These are phyloP conservation scores for Aplodontia rufa DNA, from an alignment of 2,113 vertebrate species.

Conservation along the genomic window DNA sequence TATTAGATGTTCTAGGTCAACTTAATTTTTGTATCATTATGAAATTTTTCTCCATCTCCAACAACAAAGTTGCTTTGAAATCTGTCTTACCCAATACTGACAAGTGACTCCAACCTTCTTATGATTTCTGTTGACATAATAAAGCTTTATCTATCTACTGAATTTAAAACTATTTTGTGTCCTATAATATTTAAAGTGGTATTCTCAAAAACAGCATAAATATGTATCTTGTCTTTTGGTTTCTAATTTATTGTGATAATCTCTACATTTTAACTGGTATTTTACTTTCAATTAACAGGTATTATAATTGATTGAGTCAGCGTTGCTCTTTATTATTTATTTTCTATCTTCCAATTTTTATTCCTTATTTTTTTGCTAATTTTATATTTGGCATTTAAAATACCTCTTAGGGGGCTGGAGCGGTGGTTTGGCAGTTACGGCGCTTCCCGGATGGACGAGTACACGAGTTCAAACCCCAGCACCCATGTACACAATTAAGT, in stretches of 20 bases:
- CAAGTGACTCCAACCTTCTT: neutral
- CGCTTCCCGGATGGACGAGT: too few relatives aligned
- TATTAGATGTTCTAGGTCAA: neutral
- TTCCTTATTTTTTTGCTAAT: neutral
- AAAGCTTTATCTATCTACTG: neutral
- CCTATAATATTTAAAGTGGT: neutral
- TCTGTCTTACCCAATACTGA: neutral
- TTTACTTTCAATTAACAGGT: neutral
- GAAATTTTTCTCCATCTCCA: neutral
- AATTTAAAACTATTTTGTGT: neutral
- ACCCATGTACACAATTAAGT: too few relatives aligned
- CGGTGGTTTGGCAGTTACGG: too few relatives aligned
- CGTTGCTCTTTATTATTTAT: neutral
- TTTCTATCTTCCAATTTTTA: neutral
- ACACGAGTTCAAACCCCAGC: too few relatives aligned
- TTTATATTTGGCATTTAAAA: neutral
- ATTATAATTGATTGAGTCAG: neutral
- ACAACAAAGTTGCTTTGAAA: neutral
- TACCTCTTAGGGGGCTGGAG: too few relatives aligned
- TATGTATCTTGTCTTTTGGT: neutral
- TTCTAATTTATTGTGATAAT: neutral
- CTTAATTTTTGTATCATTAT: neutral
- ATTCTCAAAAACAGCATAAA: neutral
- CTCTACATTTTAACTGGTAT: neutral
- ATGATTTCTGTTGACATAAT: too few relatives aligned